These are phyloP conservation scores for Ornithoptera priamus DNA, from an alignment of 2,888 invertebrate species.

Conservation along the genomic window DNA sequence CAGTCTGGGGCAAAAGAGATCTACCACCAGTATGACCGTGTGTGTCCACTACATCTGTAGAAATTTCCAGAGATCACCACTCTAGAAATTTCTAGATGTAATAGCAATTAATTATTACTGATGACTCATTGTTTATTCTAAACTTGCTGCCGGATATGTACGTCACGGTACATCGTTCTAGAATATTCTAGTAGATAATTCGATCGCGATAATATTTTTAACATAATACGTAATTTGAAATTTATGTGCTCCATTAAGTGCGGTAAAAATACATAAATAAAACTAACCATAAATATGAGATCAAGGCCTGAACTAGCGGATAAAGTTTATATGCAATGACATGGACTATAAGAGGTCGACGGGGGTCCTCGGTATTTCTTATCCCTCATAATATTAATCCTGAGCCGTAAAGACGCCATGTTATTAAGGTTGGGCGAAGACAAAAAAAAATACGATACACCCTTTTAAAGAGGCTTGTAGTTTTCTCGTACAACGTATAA, in stretches of 20 bases:
- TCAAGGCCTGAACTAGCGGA: conserved; percentile 48
- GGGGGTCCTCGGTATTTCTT: conserved; percentile 40
- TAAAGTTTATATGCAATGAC: conserved; percentile 54
- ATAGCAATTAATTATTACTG: too few relatives aligned
- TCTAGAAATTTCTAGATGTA: too few relatives aligned
- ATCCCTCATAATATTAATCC: conserved; percentile 41
- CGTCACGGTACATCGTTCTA: too few relatives aligned
- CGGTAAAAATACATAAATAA: conserved; percentile 39
- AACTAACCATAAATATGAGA: conserved; percentile 41
- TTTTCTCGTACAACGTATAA: background rate
- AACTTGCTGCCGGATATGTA: too few relatives aligned
- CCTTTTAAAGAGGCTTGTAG: background rate
- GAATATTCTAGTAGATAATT: too few relatives aligned
- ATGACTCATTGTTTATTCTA: too few relatives aligned
- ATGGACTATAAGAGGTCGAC: conserved; percentile 37
- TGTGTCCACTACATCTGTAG: too few relatives aligned
- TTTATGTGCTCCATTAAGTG: background rate
- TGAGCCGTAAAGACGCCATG: conserved; percentile 42
- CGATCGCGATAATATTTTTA: too few relatives aligned
- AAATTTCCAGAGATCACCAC: too few relatives aligned
- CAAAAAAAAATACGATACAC: conserved; percentile 2
- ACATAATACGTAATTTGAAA: too few relatives aligned
- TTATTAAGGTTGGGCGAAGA: conserved; percentile 34
- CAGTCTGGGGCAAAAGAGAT: too few relatives aligned
- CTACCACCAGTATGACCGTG: too few relatives aligned